Evolutionary conservation across 2,797 vertebrate species (phyloP), one percentile per base, ranked within the genome.

Genomic region (Clarias laeviceps): DNA sequence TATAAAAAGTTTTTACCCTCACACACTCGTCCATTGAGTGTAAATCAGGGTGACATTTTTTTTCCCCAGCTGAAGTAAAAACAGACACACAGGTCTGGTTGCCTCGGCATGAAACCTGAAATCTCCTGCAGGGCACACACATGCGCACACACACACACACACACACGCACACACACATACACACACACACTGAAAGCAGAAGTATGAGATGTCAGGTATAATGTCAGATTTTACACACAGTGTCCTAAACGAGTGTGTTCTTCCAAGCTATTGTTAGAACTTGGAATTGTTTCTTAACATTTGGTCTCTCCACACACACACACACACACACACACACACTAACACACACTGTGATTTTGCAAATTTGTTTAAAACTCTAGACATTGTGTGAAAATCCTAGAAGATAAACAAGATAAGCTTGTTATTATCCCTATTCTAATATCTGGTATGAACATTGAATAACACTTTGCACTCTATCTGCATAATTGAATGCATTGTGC

Each of bases 121-220:
- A 57, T 57, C 17, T 76, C 76, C 76, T 61, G 18, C 76, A 79
- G 76, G 76, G 57, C 22, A 15, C 29, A 22, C 27, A 61, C 56
- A 34, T 29, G 59, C 8, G 20, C 56, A 57, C 18, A 29, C 64
- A 66, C 12, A 32, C 64, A 29, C 64, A 5, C 65, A 32, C 8
- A 9, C 24, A 64, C 24, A 40, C 37, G 5, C 37, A 37, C 37
- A 22, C 64, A 66, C 65, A 32, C 65, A 29, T 29, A 17, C 65
- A 17, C 15, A 17, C 15, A 34, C 15, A 20, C 20, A 61, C 20
- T 3, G 32, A 79, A 34, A 37, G 20, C 76, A n/a, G 22, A 24
- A 24, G 22, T 14, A 65, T 56, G 64, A 79, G 81, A 68, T 85
- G 81, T 76, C 87, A 69, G 40, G 76, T 82, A 69, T 62, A 65